Conservation (phyloP, 2,888 invertebrate genomes). For the Drosophila sordidula region DNA sequence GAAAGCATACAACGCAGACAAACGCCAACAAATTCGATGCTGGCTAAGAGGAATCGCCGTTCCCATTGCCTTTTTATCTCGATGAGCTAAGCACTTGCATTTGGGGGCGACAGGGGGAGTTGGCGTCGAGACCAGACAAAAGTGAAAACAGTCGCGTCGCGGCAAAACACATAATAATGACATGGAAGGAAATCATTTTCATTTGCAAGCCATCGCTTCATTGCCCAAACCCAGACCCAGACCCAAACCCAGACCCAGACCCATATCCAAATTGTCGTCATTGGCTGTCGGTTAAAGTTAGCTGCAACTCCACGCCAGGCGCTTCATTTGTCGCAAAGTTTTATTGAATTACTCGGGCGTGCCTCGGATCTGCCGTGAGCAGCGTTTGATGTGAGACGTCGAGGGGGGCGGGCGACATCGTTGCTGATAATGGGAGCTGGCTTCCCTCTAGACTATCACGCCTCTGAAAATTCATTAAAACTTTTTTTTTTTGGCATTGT, state of each 20-base stretch:
- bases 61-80: constrained; percentile 44
- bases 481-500: constrained; percentile 54
- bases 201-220: constrained; percentile 72
- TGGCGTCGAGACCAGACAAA: constrained; percentile 47
- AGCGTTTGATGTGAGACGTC: constrained; percentile 55
- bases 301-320: constrained; percentile 53
- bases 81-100: constrained; percentile 55
- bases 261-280: constrained; percentile 13
- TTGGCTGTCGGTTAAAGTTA: constrained; percentile 54
- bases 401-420: constrained; percentile 2
- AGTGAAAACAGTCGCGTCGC: constrained; percentile 69
- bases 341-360: constrained; percentile 81
- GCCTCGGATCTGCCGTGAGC: constrained; percentile 58
- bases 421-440: constrained; percentile 49
- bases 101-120: constrained; percentile 1
- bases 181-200: constrained; percentile 80
- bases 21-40: constrained; percentile 68
- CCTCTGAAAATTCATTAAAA: constrained; percentile 78
- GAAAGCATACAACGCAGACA: constrained; percentile 78
- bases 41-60: constrained; percentile 48
- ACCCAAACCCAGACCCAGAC: too few species aligned
- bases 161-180: constrained; percentile 75
- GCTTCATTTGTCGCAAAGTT: constrained; percentile 82
- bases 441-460: constrained; percentile 73
- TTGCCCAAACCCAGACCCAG: constrained; percentile 16